Evolutionary conservation across 2,888 invertebrate genomes (phyloP), one percentile per base, ranked within the genome.

Genomic region (Pimpla rufipes): DNA sequence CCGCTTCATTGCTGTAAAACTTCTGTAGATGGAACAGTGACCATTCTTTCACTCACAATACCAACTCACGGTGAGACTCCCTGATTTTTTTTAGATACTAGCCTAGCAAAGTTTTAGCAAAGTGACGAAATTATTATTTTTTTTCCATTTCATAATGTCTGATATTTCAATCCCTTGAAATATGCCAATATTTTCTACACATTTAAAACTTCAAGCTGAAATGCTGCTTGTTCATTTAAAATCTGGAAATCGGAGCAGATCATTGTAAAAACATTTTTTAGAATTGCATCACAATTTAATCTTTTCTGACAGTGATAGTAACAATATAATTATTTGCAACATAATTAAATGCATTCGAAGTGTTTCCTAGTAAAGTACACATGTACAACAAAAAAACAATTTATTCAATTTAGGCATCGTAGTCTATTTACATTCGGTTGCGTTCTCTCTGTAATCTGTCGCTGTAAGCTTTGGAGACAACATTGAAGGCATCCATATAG

Each of bases 401-500:
- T 76, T 76, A 79, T 79, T 83, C 16, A n/a, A 45, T 79, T 68
- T 66, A 66, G 16, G 40, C 47, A 10, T 55, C 18, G 4, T 18
- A 45, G 75, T 78, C 73, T 88, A 88, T 90, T 94, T 94, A 95
- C 94, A 95, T 94, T 93, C 94, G 94, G 91, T 94, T 94, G 87
- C 96, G 94, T 94, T 99, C 99, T 87, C 96, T 95, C 92, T 98
- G 97, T 89, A 99, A 95, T 91, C 99, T 95, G 92, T 95, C 95
- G 83, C 97, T 96, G 93, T 99, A 99, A 0, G 98, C 96, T 93
- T 97, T 96, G 11, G 98, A 98, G 11, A 99, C 98, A 75, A 98
- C 94, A 94, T 98, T 98, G 97, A 98, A 98, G 2, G 98, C 96
- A 91, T 99, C 99, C 97, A 99, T 98, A 94, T 98, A 99, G 90